Conservation (phyloP, 1,140 invertebrate species). For the Drosophila lacertosa region DNA sequence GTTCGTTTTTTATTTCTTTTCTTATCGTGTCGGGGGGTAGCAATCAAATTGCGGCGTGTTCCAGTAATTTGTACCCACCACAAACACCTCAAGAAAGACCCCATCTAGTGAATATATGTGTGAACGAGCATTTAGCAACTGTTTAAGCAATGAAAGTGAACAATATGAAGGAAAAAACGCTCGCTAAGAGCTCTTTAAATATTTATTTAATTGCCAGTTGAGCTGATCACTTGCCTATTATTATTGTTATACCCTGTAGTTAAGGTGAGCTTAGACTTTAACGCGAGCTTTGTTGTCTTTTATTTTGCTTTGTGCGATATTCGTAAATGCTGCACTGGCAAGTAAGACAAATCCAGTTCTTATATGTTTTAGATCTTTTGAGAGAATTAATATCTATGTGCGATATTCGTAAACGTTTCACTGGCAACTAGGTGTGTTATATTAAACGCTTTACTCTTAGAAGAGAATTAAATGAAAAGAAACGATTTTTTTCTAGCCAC, state of each 20-base stretch:
- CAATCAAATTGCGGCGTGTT: conserved; percentile 13
- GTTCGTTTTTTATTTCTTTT: conserved; percentile 14
- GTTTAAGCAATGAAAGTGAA: conserved; percentile 32
- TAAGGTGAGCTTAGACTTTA: not conserved
- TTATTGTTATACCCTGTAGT: conserved; percentile 1
- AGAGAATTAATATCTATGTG: too few relatives aligned
- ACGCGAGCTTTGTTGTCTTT: too few relatives aligned
- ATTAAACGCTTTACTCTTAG: too few relatives aligned
- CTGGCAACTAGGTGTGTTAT: too few relatives aligned
- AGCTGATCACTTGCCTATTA: not conserved
- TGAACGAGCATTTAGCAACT: conserved; percentile 26
- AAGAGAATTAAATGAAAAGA: too few relatives aligned
- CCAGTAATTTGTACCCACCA: conserved; percentile 29
- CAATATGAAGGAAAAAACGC: too few relatives aligned
- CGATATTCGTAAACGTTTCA: not conserved
- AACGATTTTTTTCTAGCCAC: too few relatives aligned
- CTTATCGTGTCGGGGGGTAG: conserved; percentile 11
- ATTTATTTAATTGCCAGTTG: conserved; percentile 21
- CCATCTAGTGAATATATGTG: conserved; percentile 17
- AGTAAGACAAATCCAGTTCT: too few relatives aligned
- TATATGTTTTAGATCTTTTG: too few relatives aligned
- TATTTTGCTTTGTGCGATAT: not conserved
- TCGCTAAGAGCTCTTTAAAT: conserved; percentile 11
- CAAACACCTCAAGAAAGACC: not conserved
- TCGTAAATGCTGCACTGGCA: not conserved